phyloP scores from a whole-genome alignment of 2,888 invertebrate species.

The Drosophila anomalipes region DNA sequence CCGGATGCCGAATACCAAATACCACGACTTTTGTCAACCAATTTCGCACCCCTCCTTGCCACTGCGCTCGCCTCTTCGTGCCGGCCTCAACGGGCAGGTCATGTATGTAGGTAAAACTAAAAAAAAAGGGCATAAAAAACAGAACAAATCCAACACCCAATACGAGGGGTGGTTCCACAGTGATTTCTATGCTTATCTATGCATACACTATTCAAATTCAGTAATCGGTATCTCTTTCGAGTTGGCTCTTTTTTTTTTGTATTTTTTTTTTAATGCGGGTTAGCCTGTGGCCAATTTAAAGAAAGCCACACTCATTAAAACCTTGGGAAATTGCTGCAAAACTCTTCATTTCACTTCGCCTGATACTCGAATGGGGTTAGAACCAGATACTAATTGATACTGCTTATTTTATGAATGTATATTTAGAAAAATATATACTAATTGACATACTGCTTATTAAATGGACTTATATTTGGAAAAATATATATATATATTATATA shows the following conservation, averaged over 20 bases:
- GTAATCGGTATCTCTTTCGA: constrained; percentile 23
- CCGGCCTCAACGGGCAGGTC: constrained; percentile 48
- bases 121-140: constrained; percentile 9
- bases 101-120: constrained; percentile 36
- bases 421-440: neutral
- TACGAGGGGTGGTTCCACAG: constrained; percentile 39
- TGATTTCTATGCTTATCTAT: constrained; percentile 43
- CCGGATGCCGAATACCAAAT: constrained; percentile 32
- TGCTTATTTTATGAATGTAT: neutral
- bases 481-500: neutral
- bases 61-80: constrained; percentile 25
- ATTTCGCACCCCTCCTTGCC: constrained; percentile 51
- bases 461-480: neutral
- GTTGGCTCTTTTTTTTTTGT: constrained; percentile 1
- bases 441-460: neutral
- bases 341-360: neutral
- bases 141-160: constrained; percentile 13
- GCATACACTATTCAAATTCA: constrained; percentile 40
- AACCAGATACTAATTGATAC: neutral
- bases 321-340: constrained; percentile 23
- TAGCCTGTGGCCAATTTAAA: constrained; percentile 28
- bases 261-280: constrained; percentile 19
- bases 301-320: constrained; percentile 2
- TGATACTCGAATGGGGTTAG: neutral
- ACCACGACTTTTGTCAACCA: constrained; percentile 51